Evolutionary conservation across 2,888 invertebrate genomes (phyloP), one percentile per base, ranked within the genome.

Genomic region (Synergus laeviventris): DNA sequence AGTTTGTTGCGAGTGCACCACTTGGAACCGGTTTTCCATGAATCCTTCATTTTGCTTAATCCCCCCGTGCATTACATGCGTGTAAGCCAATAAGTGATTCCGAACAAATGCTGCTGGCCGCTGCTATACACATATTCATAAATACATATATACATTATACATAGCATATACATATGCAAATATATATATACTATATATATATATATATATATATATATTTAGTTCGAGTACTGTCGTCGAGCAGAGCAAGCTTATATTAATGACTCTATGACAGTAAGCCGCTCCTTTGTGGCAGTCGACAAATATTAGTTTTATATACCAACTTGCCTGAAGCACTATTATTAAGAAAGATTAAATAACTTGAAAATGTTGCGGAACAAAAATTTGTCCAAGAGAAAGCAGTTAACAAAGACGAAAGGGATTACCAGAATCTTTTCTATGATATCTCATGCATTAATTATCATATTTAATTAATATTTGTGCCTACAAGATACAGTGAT

Each of bases 21-120:
- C n/a, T 49, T 49, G 49, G 49, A 49, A 49, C 49, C 49, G n/a
- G 49, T 49, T 49, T 49, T 49, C 49, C 49, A 49, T 49, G 49
- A 49, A 49, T 49, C n/a, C 49, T 49, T 49, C 49, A 49, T 18
- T 49, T 49, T n/a, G n/a, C 49, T 49, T n/a, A 49, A 49, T 49
- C 49, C 49, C 49, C 49, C 49, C 1, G n/a, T 49, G 49, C 49
- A 49, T 49, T 49, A 49, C 49, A 49, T n/a, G n/a, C 49, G 49
- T 18, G 9, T 49, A 49, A n/a, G 49, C 49, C 49, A 49, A n/a
- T n/a, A n/a, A 49, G 49, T 49, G n/a, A 49, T 49, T 49, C n/a
- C n/a, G 49, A 49, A 49, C 49, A 49, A 49, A 49, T 49, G 8
- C 49, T n/a, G 49, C 49, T n/a, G 49, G 9, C 49, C 49, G n/a